Evolutionary conservation across 2,888 invertebrate genomes (phyloP).

Genomic region (Macropis europaea): DNA sequence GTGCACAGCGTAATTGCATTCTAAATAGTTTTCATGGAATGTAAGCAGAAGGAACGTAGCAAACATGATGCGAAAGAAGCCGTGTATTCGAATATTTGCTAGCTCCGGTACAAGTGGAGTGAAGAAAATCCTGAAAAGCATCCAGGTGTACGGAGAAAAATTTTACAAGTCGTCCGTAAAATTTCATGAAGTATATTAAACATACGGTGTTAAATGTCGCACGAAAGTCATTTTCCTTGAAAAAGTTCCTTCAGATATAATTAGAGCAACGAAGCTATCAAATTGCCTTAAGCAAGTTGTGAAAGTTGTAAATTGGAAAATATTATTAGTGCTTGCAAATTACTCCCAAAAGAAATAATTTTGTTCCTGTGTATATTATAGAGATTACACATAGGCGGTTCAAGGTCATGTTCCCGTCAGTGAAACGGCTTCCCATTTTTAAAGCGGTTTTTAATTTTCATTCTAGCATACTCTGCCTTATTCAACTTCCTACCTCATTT

Average conservation of each 20-base stretch:
- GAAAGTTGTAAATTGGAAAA: too few species aligned
- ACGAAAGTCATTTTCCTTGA: not conserved
- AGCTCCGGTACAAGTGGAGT: constrained; percentile 1
- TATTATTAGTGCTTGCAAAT: too few species aligned
- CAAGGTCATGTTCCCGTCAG: too few species aligned
- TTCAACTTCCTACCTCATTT: too few species aligned
- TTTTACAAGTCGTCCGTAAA: constrained; percentile 29
- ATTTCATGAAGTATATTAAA: constrained; percentile 67
- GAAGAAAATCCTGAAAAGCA: constrained; percentile 8
- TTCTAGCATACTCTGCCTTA: too few species aligned
- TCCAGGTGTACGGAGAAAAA: not conserved
- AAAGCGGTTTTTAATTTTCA: too few species aligned
- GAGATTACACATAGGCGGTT: too few species aligned
- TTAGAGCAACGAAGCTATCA: not conserved
- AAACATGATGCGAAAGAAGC: constrained; percentile 28
- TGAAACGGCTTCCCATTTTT: too few species aligned
- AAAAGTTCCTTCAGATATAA: not conserved
- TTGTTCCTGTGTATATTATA: too few species aligned
- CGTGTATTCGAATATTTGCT: constrained; percentile 24
- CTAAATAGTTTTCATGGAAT: constrained; percentile 48
- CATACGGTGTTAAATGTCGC: constrained; percentile 45
- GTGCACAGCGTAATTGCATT: constrained; percentile 37
- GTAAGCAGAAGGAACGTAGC: constrained; percentile 35
- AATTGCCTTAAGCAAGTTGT: not conserved
- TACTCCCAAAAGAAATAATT: too few species aligned